Percentiles rank a stretch among this genome's conserved stretches.
Conservation (phyloP, 2,888 invertebrate genomes). For the Luperina testacea region DNA sequence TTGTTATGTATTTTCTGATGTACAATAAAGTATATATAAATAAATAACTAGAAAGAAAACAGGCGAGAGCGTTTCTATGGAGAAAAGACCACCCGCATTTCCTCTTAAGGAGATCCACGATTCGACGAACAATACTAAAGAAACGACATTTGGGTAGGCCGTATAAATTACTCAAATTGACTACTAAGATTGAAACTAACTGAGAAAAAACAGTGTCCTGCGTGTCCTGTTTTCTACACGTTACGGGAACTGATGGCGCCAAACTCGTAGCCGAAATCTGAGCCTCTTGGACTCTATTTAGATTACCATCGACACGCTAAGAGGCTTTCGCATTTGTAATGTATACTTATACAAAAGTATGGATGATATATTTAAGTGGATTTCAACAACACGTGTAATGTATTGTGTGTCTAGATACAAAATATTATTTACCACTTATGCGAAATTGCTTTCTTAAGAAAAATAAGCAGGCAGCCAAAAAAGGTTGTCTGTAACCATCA, state of each 20-base stretch:
- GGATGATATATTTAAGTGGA: background rate
- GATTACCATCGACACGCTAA: background rate
- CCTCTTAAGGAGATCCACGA: too few relatives aligned
- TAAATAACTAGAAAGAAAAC: too few relatives aligned
- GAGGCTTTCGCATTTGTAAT: background rate
- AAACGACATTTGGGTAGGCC: too few relatives aligned
- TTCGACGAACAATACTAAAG: too few relatives aligned
- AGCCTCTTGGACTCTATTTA: background rate
- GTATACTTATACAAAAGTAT: background rate
- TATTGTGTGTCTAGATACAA: background rate
- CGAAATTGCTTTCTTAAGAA: background rate
- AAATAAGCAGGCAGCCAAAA: background rate
- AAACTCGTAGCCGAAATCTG: background rate
- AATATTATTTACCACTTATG: background rate
- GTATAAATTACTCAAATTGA: too few relatives aligned
- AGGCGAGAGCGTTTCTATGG: too few relatives aligned
- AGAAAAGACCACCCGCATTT: too few relatives aligned
- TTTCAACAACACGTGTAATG: background rate
- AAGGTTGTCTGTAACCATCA: background rate
- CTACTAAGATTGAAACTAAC: too few relatives aligned
- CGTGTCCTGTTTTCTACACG: background rate
- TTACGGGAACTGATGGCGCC: background rate
- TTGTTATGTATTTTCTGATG: too few relatives aligned
- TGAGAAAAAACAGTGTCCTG: background rate
- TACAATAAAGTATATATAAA: too few relatives aligned